A percentile compares a stretch with the other conserved stretches of the same genome.
Evolutionary conservation across 2,888 invertebrate genomes (phyloP).

Genomic region (Flabesymbios commensalis): DNA sequence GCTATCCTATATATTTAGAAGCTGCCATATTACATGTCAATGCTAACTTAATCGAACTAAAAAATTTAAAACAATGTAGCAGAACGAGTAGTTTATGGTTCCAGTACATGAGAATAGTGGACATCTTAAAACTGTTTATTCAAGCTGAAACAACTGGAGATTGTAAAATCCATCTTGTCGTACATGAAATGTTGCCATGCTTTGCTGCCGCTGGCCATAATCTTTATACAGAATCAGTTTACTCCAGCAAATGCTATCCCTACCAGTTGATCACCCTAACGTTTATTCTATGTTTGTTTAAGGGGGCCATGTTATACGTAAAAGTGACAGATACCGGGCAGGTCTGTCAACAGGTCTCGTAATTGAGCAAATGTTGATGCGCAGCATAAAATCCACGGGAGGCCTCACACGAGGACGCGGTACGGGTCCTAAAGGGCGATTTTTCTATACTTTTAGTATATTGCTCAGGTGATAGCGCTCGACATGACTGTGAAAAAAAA

Average conservation of each 20-base stretch:
- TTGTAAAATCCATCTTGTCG: constrained; percentile 35
- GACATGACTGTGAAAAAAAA: too few relatives aligned
- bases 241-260: constrained; percentile 38
- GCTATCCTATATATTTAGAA: too few relatives aligned
- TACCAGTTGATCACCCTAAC: constrained; percentile 31
- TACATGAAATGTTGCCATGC: constrained; percentile 37
- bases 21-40: too few relatives aligned
- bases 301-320: constrained; percentile 29
- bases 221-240: constrained; percentile 35
- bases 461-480: too few relatives aligned
- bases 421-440: too few relatives aligned
- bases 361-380: constrained; percentile 42
- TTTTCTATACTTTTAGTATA: too few relatives aligned
- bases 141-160: constrained; percentile 36
- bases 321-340: constrained; percentile 37
- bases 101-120: constrained; percentile 37
- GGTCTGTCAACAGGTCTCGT: constrained; percentile 40
- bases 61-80: too few relatives aligned
- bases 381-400: constrained; percentile 36
- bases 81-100: constrained; percentile 32
- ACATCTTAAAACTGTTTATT: constrained; percentile 31
- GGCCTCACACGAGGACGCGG: constrained; percentile 26
- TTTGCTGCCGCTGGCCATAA: constrained; percentile 51
- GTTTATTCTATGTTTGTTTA: constrained; percentile 21
- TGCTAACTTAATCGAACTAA: too few relatives aligned